These are phyloP conservation scores for Carassius gibelio DNA, from an alignment of 2,113 vertebrate genomes.

Conservation along the genomic window DNA sequence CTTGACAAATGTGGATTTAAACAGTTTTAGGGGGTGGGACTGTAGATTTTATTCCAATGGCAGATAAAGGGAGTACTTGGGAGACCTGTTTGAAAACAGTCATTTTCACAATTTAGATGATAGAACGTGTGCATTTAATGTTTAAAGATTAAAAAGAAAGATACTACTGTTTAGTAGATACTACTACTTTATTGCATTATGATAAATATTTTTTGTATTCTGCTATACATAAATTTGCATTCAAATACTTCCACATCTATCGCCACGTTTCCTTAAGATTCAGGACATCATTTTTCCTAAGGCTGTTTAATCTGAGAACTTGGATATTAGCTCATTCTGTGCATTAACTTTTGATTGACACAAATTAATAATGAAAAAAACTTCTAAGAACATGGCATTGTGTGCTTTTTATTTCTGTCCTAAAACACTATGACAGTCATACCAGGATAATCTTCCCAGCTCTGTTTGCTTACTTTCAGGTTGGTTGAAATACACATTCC, in stretches of 20 bases:
- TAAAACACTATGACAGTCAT: not conserved
- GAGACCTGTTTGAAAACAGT: not conserved
- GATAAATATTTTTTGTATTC: not conserved
- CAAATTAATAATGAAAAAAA: slow-evolving; percentile 29
- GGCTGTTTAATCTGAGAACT: not conserved
- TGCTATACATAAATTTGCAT: not conserved
- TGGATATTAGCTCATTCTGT: slow-evolving; percentile 11
- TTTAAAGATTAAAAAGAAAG: not conserved
- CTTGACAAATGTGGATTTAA: not conserved
- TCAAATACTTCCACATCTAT: slow-evolving; percentile 9
- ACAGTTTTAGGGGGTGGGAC: not conserved
- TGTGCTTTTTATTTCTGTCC: not conserved
- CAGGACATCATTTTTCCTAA: not conserved
- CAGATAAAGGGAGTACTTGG: too few species aligned
- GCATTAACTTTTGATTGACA: slow-evolving; percentile 49
- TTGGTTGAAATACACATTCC: not conserved
- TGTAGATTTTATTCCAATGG: not conserved
- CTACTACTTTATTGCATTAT: not conserved
- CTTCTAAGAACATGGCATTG: slow-evolving; percentile 21
- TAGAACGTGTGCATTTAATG: not conserved
- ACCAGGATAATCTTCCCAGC: not conserved
- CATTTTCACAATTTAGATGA: not conserved
- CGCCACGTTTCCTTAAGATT: not conserved
- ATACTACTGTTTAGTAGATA: too few species aligned
- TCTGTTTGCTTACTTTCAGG: not conserved